These are phyloP conservation scores for Agrochola macilenta DNA, from an alignment of 2,888 invertebrate genomes.

Conservation along the genomic window DNA sequence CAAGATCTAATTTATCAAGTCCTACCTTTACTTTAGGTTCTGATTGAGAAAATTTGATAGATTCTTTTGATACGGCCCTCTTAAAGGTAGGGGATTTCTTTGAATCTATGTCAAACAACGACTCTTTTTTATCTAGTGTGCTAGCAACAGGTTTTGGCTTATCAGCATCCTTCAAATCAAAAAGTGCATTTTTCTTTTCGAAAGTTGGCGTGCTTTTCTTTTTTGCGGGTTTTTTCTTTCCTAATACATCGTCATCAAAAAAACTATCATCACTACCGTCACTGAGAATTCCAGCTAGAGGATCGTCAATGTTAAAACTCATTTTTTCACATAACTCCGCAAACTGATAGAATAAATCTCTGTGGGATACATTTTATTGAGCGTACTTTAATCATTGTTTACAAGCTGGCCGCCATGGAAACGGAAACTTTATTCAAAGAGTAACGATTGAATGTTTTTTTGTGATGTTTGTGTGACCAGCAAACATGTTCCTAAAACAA, in stretches of 20 bases:
- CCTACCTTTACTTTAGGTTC: slow-evolving; percentile 71
- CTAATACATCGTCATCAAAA: slow-evolving; percentile 91
- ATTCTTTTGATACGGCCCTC: slow-evolving; percentile 78
- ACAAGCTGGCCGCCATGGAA: slow-evolving; percentile 81
- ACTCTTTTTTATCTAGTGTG: slow-evolving; percentile 71
- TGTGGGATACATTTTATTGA: slow-evolving; percentile 39
- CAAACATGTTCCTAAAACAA: not conserved
- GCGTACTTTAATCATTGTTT: slow-evolving; percentile 68
- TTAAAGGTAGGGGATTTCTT: slow-evolving; percentile 76
- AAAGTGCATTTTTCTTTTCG: slow-evolving; percentile 83
- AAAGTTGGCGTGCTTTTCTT: slow-evolving; percentile 77
- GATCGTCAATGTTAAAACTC: slow-evolving; percentile 92
- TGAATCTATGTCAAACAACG: slow-evolving; percentile 71
- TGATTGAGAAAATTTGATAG: slow-evolving; percentile 71
- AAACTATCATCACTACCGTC: slow-evolving; percentile 94
- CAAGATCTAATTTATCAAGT: slow-evolving; percentile 63
- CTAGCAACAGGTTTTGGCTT: slow-evolving; percentile 67
- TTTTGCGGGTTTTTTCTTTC: slow-evolving; percentile 83
- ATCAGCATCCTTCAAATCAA: slow-evolving; percentile 79
- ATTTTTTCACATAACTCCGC: slow-evolving; percentile 71
- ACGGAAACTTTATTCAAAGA: slow-evolving; percentile 69
- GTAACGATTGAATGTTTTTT: not conserved
- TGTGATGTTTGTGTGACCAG: not conserved
- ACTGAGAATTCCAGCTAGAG: slow-evolving; percentile 92
- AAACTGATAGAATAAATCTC: slow-evolving; percentile 26